phyloP scores from a whole-genome alignment of 2,888 invertebrate genomes.

The Julus scandinavius region DNA sequence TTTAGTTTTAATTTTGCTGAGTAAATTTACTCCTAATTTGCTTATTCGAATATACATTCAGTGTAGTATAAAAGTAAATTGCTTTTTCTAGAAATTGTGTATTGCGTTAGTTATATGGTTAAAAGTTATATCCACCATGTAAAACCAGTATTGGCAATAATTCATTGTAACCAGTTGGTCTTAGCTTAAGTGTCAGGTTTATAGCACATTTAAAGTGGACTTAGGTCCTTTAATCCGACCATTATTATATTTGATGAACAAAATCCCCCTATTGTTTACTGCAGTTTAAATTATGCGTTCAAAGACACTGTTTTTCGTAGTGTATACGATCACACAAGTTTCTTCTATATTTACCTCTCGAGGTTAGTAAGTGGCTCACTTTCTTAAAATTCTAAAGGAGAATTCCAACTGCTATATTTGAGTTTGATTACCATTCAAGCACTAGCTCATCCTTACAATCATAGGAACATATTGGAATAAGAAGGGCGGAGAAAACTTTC shows the following conservation, averaged over 20 bases:
- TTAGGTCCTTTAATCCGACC: neutral
- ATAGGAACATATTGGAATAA: neutral
- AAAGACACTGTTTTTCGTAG: neutral
- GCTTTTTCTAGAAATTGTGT: no score
- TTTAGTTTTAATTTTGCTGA: no score
- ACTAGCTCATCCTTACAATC: neutral
- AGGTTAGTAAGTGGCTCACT: neutral
- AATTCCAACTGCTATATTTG: neutral
- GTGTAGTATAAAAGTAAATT: no score
- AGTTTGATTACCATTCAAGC: neutral
- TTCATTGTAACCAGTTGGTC: no score
- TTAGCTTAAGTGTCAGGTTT: neutral
- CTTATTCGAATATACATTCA: no score
- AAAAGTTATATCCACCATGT: no score
- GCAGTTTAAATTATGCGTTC: neutral
- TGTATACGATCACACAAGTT: neutral
- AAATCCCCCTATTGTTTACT: neutral
- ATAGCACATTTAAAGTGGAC: neutral
- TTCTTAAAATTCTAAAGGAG: neutral
- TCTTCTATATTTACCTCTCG: neutral
- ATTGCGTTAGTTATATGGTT: no score
- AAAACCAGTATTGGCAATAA: no score
- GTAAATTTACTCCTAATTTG: no score
- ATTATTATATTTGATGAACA: neutral
- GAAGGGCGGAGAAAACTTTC: constrained; percentile 25